Base-by-base conservation (phyloP, 2,888 invertebrate species). In the Capitulum mitella region DNA sequence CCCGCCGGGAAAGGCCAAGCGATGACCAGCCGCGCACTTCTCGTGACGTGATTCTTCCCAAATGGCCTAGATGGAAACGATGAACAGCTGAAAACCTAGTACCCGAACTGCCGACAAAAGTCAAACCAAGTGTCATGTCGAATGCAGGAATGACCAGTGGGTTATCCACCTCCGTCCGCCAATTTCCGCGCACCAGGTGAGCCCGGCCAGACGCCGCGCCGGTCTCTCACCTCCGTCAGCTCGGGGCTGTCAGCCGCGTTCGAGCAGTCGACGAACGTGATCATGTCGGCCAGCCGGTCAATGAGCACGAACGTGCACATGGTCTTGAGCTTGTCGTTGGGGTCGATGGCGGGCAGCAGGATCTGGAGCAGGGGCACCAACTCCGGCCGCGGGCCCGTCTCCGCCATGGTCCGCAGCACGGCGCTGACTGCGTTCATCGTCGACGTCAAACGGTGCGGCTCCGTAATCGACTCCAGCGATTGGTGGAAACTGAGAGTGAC, bases 241-340 rank as follows among this genome's bases (percentile, higher is more conserved):
- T 92, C 90, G 0, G 88, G 85, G 82, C 90, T 85, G 79, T 90
- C 89, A 58, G 89, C 87, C 3, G 94, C 93, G 26, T 90, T 89
- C 12, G 95, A 95, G 81, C 93, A 95, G 85, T 97, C 94, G 12
- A 94, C 91, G 40, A 94, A 86, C 0, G 95, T 94, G 43, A 96
- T 90, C 87, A 95, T 89, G 82, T 91, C 91, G 26, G 90, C 89
- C 84, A 93, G 90, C 76, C 91, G 90, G 8, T 92, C 89, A 79
- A 95, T 91, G 83, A 94, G 91, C 83, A 93, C 92, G 80, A 95
- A 89, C 0, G 94, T 92, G 40, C 81, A 80, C 82, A 82, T 82
- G 54, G 81, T 80, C 82, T 89, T 89, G 80, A 90, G 89, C 70
- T 92, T 89, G 85, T 97, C 96, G 84, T 97, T 97, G 0, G 94